phyloP scores from a whole-genome alignment of 2,113 vertebrate genomes.

The Phalacrocorax carbo region DNA sequence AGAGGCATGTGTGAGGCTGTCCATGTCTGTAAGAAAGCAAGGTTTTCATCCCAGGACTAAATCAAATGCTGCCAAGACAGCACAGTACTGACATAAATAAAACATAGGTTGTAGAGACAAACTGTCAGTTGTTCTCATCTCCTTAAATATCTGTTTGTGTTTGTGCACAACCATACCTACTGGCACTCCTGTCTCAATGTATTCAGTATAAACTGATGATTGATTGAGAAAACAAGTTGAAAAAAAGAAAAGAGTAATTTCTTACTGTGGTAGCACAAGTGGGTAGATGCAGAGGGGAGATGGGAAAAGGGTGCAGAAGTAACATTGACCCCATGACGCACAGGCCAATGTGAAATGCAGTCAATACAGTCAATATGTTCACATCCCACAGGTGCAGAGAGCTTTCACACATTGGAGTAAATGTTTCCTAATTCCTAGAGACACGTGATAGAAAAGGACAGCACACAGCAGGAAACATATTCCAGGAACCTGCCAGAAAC shows the following conservation, averaged over 20 bases:
- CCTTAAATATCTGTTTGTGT: not conserved
- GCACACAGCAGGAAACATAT: not conserved
- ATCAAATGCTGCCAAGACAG: slow-evolving; percentile 4
- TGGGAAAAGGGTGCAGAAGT: not conserved
- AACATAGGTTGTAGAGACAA: not conserved
- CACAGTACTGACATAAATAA: slow-evolving; percentile 18
- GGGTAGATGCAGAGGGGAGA: not conserved
- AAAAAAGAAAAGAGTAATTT: not conserved
- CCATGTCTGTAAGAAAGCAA: not conserved
- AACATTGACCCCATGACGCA: fast-evolving
- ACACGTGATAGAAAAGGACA: not conserved
- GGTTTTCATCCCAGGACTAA: not conserved
- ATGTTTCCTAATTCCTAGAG: not conserved
- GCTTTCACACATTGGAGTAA: not conserved
- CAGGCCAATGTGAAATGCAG: not conserved
- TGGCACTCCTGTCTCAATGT: not conserved
- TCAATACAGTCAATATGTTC: not conserved
- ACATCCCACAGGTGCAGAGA: not conserved
- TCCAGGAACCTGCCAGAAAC: not conserved
- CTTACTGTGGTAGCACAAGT: not conserved
- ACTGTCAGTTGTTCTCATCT: not conserved
- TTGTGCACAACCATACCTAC: not conserved
- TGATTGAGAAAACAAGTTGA: not conserved
- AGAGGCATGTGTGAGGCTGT: not conserved
- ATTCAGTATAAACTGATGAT: not conserved